A percentile compares a stretch with the other conserved stretches of the same genome.
Evolutionary conservation across 2,888 invertebrate species (phyloP).

Genomic region (Ophion slaviceki): DNA sequence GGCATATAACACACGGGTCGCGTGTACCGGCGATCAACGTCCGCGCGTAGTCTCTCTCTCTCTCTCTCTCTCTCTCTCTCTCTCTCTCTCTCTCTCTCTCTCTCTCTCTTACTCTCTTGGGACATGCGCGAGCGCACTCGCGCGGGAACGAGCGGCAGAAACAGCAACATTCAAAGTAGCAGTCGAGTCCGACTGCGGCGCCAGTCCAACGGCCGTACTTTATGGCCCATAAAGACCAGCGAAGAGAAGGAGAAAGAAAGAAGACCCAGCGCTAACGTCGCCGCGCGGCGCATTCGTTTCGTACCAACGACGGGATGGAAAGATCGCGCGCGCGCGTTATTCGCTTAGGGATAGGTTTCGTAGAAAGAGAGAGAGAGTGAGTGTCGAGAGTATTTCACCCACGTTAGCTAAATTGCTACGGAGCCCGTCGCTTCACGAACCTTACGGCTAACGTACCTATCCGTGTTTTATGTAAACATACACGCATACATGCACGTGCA

Average conservation of each 20-base stretch:
- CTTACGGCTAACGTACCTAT: slow-evolving; percentile 19
- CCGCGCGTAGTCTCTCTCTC: slow-evolving; percentile 26
- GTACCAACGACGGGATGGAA: slow-evolving; percentile 21
- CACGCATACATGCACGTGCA: background rate
- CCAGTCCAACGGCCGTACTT: slow-evolving; percentile 77
- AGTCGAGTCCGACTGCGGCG: slow-evolving; percentile 72
- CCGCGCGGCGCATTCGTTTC: slow-evolving; percentile 17
- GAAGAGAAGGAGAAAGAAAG: background rate
- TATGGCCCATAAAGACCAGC: slow-evolving; percentile 70
- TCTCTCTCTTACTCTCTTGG: slow-evolving; percentile 19
- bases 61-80: too few species aligned
- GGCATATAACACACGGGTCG: background rate
- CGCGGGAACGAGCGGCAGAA: slow-evolving; percentile 72
- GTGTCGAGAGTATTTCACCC: slow-evolving; percentile 49
- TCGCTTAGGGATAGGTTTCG: background rate
- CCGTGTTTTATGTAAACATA: slow-evolving; percentile 12
- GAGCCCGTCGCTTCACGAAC: slow-evolving; percentile 45
- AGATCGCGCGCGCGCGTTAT: slow-evolving; percentile 27
- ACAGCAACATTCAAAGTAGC: slow-evolving; percentile 78
- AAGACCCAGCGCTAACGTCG: slow-evolving; percentile 6
- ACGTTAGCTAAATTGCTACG: slow-evolving; percentile 59
- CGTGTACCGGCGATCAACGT: slow-evolving; percentile 40
- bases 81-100: slow-evolving; percentile 18
- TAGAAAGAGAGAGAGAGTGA: slow-evolving; percentile 5
- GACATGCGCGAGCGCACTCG: slow-evolving; percentile 57